Conservation (phyloP, 2,888 invertebrate species). For the Latrodectus elegans region DNA sequence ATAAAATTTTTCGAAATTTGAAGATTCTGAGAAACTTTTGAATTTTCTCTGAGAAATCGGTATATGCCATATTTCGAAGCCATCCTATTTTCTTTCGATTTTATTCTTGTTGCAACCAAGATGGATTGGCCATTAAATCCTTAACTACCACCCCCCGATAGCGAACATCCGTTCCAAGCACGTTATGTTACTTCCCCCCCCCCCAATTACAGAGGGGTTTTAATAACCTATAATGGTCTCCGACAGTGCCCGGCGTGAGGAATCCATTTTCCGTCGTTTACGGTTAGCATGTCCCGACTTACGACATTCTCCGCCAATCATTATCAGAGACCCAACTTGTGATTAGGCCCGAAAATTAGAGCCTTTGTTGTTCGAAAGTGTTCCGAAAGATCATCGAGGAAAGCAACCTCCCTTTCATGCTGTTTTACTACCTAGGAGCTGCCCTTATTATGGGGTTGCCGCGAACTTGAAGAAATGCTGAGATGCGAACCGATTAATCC, state of each 20-base stretch:
- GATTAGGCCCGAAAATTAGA: constrained; percentile 44
- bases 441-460: too few species aligned
- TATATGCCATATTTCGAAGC: not conserved
- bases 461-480: too few species aligned
- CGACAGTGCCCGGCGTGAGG: not conserved
- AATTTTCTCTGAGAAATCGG: not conserved
- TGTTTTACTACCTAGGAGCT: too few species aligned
- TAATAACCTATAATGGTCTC: constrained; percentile 20
- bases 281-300: not conserved
- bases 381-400: too few species aligned
- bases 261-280: constrained; percentile 14
- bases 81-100: not conserved
- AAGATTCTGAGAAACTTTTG: too few species aligned
- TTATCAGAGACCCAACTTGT: constrained; percentile 5
- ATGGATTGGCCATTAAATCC: too few species aligned
- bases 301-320: constrained; percentile 38
- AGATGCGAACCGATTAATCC: too few species aligned
- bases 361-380: constrained; percentile 21
- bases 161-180: too few species aligned
- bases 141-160: too few species aligned
- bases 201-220: not conserved
- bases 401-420: too few species aligned
- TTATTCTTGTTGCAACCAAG: too few species aligned
- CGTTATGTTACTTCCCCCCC: not conserved
- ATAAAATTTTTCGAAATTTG: too few species aligned